Base-by-base conservation (phyloP, 1,140 invertebrate species). In the Medauroidea extradentata region DNA sequence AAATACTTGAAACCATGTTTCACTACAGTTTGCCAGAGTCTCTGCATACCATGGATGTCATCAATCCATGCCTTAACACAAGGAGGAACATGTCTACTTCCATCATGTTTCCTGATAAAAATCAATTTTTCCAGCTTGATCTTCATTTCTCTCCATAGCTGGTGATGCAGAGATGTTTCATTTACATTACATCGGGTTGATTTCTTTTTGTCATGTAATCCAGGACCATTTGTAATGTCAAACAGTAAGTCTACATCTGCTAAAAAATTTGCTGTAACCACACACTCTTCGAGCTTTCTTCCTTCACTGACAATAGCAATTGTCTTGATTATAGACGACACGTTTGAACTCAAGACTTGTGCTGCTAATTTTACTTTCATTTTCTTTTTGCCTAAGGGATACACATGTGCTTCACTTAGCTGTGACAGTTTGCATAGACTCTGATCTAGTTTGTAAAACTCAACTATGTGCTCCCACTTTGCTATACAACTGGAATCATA, bases 21-120 rank as follows among this genome's bases (percentile, higher is more conserved):
- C 51, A 54, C 38, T 9, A 70, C 54, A 59, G 65, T 62, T 14
- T 54, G 61, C 23, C 66, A 74, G 42, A 73, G 54, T 41, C 14
- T 25, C 50, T 44, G 50, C 49, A 67, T 59, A 59, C 62, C 65
- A 53, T 61, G 16, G 16, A 67, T 60, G 58, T 46, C 59, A 23
- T 69, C 67, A 46, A 68, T 57, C 23, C 70, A 66, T 5, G 66
- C 70, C 21, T 67, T 29, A 57, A 71, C 72, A 41, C 68, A 70
- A 9, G 65, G 65, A 44, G 29, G 29, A 34, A 34, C 11, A 34
- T 34, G 29, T 4, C 4, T 34, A 66, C 64, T 44, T 57, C 53
- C 25, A 25, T 39, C 34, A 57, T 50, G 43, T 62, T 46, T 25
- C 65, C 29, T 9, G 59, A 54, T 21, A 46, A 25, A 16, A 38